Conservation (phyloP, 2,113 vertebrate species). For the Benitochromis conjunctus region DNA sequence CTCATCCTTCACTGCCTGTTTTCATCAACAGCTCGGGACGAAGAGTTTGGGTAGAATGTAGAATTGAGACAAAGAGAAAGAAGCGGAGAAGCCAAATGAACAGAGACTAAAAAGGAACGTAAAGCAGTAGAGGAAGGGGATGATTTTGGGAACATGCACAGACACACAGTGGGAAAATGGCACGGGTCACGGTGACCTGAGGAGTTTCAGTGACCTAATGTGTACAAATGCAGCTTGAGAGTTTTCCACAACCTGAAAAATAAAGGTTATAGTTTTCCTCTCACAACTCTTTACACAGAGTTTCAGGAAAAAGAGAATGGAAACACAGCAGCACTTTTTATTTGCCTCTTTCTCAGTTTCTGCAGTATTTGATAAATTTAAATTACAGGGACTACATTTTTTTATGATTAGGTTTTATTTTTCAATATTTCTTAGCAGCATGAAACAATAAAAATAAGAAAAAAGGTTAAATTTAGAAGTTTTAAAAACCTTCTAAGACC, state of each 20-base stretch:
- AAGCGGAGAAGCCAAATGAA: background rate
- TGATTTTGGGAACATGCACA: background rate
- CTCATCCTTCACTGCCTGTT: background rate
- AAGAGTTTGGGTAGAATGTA: background rate
- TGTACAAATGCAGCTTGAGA: background rate
- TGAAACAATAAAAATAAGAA: background rate
- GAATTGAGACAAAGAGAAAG: constrained; percentile 7
- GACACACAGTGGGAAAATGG: background rate
- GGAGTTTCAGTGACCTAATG: background rate
- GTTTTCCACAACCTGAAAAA: background rate
- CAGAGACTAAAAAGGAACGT: background rate
- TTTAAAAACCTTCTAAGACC: background rate
- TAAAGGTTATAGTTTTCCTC: background rate
- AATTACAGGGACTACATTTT: background rate
- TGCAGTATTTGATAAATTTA: background rate
- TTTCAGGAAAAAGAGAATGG: background rate
- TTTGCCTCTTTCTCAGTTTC: background rate
- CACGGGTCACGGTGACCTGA: background rate
- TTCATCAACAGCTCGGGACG: background rate
- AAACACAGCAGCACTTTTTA: background rate
- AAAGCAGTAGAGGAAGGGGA: background rate
- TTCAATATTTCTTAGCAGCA: background rate
- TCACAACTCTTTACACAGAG: background rate
- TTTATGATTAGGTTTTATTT: background rate
- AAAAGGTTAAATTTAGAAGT: background rate